phyloP scores from a whole-genome alignment of 2,113 vertebrate genomes.

The Larimichthys crocea region DNA sequence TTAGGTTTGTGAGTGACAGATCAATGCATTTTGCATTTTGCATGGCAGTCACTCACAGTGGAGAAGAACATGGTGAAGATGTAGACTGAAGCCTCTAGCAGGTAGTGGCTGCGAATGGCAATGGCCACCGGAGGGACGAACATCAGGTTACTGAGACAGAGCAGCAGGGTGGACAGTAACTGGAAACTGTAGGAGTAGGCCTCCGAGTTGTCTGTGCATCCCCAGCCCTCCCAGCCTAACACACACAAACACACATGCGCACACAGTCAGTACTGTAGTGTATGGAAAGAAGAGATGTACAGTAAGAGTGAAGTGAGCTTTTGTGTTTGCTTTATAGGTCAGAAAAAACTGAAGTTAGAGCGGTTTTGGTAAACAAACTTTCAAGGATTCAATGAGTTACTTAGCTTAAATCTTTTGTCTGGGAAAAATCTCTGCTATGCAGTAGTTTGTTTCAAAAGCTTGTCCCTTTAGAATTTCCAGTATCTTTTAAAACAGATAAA shows the following conservation, averaged over 20 bases:
- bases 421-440: background rate
- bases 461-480: slow-evolving; percentile 23
- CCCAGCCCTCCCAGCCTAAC: slow-evolving; percentile 98
- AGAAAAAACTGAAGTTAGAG: background rate
- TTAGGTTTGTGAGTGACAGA: no score
- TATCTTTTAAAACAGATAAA: slow-evolving; percentile 43
- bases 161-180: slow-evolving; percentile 94
- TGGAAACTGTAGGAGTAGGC: slow-evolving; percentile 98
- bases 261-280: slow-evolving; percentile 5
- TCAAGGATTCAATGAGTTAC: no score
- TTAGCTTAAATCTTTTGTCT: background rate
- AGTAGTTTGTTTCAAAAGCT: slow-evolving; percentile 21
- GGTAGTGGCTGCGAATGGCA: slow-evolving; percentile 92
- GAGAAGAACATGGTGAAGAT: slow-evolving; percentile 99
- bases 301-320: background rate
- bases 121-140: slow-evolving; percentile 96
- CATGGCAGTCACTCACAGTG: slow-evolving; percentile 85
- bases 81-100: slow-evolving; percentile 96
- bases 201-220: slow-evolving; percentile 93
- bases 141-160: slow-evolving; percentile 99
- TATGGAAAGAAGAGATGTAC: background rate
- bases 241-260: slow-evolving; percentile 28
- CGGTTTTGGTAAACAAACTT: background rate
- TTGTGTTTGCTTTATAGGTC: slow-evolving; percentile 12
- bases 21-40: background rate